phyloP scores from a whole-genome alignment of 2,797 vertebrate species.

The Scleropages formosus region DNA sequence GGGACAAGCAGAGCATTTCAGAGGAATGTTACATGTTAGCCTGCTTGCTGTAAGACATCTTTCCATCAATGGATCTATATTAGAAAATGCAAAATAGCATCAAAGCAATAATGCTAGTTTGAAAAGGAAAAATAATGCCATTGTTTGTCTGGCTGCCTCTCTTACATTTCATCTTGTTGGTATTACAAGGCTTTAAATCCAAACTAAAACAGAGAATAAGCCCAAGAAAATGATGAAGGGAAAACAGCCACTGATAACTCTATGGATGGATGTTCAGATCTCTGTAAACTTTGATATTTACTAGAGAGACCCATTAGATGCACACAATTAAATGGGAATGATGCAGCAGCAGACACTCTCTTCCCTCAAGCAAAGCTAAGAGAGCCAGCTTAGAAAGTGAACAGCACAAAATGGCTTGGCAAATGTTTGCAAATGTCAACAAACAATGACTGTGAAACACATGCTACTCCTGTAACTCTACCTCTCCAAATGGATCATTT shows the following conservation, averaged over 20 bases:
- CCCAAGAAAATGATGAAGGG: neutral
- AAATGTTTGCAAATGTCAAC: conserved; percentile 46
- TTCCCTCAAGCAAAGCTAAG: conserved; percentile 15
- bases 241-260: conserved; percentile 7
- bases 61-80: no score
- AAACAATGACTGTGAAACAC: conserved; percentile 23
- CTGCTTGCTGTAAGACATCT: no score
- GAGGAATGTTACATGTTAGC: conserved; percentile 23
- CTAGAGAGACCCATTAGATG: conserved; percentile 35
- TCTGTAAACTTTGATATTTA: conserved; percentile 32
- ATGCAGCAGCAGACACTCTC: conserved; percentile 22
- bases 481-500: neutral
- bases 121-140: no score
- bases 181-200: no score
- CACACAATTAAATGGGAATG: conserved; percentile 40
- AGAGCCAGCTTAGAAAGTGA: conserved; percentile 20
- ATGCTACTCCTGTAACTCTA: neutral
- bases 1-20: neutral
- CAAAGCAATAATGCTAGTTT: no score
- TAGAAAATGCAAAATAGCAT: no score
- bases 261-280: conserved; percentile 22
- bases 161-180: no score
- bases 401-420: conserved; percentile 41
- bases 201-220: no score
- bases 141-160: no score